Conservation (phyloP, 2,113 vertebrate species). For the Clarias gariepinus region DNA sequence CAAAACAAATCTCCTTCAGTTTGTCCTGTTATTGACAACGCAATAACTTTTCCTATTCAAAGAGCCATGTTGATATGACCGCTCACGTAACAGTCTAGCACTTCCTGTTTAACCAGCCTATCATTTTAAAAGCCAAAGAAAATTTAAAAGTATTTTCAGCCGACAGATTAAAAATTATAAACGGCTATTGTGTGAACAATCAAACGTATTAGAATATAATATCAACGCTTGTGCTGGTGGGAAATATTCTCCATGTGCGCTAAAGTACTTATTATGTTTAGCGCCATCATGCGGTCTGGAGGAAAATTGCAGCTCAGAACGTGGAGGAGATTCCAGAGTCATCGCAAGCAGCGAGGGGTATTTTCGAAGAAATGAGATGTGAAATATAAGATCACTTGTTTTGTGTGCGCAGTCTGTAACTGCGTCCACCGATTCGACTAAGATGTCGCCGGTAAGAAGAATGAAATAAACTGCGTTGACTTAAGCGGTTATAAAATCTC, state of each 20-base stretch:
- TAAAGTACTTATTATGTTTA: background rate
- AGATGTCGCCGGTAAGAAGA: constrained; percentile 45
- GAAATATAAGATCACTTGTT: constrained; percentile 3
- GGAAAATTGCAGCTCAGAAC: background rate
- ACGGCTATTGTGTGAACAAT: background rate
- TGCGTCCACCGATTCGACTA: constrained; percentile 14
- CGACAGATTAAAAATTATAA: background rate
- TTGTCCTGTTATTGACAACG: constrained; percentile 54
- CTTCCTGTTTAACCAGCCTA: constrained; percentile 45
- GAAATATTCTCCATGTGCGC: background rate
- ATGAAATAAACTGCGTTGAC: background rate
- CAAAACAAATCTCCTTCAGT: constrained; percentile 52
- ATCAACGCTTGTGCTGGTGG: background rate
- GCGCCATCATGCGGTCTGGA: constrained; percentile 29
- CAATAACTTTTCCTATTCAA: constrained; percentile 8
- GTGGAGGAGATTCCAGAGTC: background rate
- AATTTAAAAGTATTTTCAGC: background rate
- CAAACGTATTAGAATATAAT: background rate
- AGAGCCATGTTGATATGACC: constrained; percentile 68
- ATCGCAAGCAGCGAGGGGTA: background rate
- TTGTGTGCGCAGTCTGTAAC: background rate
- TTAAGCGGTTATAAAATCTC: background rate
- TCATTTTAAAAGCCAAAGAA: background rate
- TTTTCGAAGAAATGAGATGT: background rate
- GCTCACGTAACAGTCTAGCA: constrained; percentile 21